Base-by-base conservation (phyloP, 1,140 invertebrate species). In the Cydia amplana region DNA sequence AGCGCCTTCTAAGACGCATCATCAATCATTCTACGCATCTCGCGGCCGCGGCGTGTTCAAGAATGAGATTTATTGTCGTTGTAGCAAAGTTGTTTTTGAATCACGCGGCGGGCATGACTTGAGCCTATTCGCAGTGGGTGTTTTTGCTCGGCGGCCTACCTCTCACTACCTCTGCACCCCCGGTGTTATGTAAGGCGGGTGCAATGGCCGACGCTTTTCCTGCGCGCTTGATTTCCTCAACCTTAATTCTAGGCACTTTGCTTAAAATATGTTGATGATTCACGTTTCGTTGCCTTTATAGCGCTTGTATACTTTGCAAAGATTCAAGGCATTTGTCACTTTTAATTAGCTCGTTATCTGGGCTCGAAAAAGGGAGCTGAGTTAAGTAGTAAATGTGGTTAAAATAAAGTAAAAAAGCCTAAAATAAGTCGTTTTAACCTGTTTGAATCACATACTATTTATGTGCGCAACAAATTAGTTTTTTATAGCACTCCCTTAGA, bases 171-270 rank as follows among this genome's bases (percentile, higher is more conserved):
- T 87, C 88, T 89, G 89, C 84, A 83, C 83, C 89, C 90, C 90
- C 87, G 82, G 88, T 90, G 80, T 91, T 92, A 92, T 84, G 82
- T 92, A 91, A 92, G 87, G 79, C 83, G 88, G 82, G 89, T 91
- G 89, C 91, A 91, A 91, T 91, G 89, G 87, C 89, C 89, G 87
- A 81, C 72, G 75, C 70, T 79, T 79, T 79, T 76, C 79, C 79
- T 79, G 51, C 76, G 75, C 76, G 79, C 80, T 75, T 79, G 80
- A 82, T 84, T 82, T 83, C 78, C 77, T 74, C 77, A 78, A 75
- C 77, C 79, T 80, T 78, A 81, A 80, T 83, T 83, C 79, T 75
- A 77, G 51, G 55, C 74, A 43, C 77, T 81, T 77, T 77, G 23
- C 46, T 55, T 67, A 77, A 78, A 85, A 75, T 82, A 83, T 82